Conservation (phyloP, 2,888 invertebrate genomes). For the Ormyrus pomaceus region DNA sequence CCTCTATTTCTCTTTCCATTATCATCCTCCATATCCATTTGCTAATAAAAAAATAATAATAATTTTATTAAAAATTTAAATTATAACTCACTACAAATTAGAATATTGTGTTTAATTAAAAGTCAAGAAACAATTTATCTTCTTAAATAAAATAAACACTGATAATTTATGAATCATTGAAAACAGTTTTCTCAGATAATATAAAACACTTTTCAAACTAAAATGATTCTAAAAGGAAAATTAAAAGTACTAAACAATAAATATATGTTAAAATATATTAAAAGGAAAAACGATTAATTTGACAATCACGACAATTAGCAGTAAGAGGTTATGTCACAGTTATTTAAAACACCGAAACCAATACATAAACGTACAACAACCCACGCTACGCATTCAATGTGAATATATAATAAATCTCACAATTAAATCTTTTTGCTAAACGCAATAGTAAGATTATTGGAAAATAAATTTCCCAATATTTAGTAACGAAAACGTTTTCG, state of each 20-base stretch:
- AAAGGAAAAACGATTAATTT: neutral
- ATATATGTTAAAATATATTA: constrained; percentile 8
- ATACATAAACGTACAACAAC: constrained; percentile 15
- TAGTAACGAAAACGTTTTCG: neutral
- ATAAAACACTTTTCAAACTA: neutral
- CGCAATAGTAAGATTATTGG: too few relatives aligned
- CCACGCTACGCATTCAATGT: neutral
- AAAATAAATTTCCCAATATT: neutral
- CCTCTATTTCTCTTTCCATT: constrained; percentile 82
- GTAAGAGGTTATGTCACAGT: constrained; percentile 32
- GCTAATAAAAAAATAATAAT: constrained; percentile 6
- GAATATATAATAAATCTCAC: constrained; percentile 17
- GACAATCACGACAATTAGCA: neutral
- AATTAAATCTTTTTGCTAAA: neutral
- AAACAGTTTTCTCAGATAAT: neutral
- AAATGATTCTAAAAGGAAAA: neutral
- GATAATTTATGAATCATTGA: neutral
- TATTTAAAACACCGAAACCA: constrained; percentile 30
- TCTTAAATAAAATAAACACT: constrained; percentile 26
- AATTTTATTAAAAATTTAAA: neutral
- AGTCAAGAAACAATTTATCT: neutral
- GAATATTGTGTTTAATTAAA: neutral
- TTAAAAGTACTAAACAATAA: neutral
- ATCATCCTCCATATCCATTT: constrained; percentile 74
- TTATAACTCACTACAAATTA: neutral